Evolutionary conservation across 2,888 invertebrate species (phyloP).

Genomic region (Azorinus chamasolen): DNA sequence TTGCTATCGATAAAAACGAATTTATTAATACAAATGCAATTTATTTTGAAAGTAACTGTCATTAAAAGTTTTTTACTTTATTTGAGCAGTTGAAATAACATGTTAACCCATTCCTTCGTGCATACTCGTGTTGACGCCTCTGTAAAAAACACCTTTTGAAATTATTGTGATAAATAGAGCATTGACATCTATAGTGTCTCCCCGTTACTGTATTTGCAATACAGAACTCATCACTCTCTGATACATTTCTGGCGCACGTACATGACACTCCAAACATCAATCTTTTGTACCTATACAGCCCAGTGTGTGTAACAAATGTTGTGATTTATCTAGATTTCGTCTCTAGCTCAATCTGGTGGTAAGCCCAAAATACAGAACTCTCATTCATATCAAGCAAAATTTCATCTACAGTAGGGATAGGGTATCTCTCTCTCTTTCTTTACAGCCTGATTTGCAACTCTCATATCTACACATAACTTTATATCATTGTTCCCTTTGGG

Average conservation of each 20-base stretch:
- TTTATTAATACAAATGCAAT: no score
- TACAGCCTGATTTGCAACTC: conserved; percentile 49
- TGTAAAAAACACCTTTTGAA: no score
- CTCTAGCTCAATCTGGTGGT: conserved; percentile 67
- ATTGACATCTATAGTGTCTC: no score
- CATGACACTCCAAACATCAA: conserved; percentile 66
- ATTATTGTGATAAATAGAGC: no score
- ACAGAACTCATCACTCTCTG: conserved; percentile 55
- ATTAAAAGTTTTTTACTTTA: no score
- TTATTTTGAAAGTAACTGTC: no score
- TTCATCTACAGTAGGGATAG: conserved; percentile 54
- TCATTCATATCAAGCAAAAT: conserved; percentile 46
- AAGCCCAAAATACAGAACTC: conserved; percentile 64
- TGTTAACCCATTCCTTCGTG: no score
- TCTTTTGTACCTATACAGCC: conserved; percentile 60
- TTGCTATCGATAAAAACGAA: no score
- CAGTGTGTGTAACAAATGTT: conserved; percentile 68
- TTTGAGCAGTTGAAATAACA: no score
- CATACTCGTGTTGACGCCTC: no score
- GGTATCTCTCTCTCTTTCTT: conserved; percentile 27
- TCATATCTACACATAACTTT: conserved; percentile 59
- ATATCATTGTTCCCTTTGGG: conserved; percentile 47
- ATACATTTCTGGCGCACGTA: conserved; percentile 63
- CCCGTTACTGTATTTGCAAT: no score
- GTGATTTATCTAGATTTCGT: conserved; percentile 69